phyloP scores from a whole-genome alignment of 2,888 invertebrate genomes.

The Catonia carolina region DNA sequence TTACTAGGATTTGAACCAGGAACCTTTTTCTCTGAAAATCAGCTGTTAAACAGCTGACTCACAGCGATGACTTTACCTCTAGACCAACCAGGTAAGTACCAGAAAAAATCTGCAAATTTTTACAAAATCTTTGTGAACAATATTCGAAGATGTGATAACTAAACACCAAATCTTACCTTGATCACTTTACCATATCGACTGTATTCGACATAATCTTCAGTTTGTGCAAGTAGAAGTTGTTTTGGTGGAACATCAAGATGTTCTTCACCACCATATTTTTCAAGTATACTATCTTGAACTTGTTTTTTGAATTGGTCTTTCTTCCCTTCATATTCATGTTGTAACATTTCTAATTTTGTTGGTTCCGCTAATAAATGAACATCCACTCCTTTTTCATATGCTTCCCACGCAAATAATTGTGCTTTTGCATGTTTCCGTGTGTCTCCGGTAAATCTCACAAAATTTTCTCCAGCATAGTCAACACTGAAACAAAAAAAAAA shows the following conservation, averaged over 20 bases:
- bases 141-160: too few species aligned
- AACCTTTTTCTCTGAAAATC: too few species aligned
- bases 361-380: slow-evolving; percentile 96
- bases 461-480: slow-evolving; percentile 94
- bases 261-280: slow-evolving; percentile 90
- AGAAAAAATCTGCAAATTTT: too few species aligned
- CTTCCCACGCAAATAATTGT: slow-evolving; percentile 97
- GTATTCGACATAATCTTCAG: slow-evolving; percentile 93
- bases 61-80: too few species aligned
- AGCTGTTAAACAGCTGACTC: too few species aligned
- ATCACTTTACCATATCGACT: slow-evolving; percentile 81
- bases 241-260: slow-evolving; percentile 82
- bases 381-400: slow-evolving; percentile 85
- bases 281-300: slow-evolving; percentile 70
- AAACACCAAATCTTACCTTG: slow-evolving; percentile 40
- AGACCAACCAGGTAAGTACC: too few species aligned
- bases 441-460: slow-evolving; percentile 90
- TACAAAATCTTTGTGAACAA: too few species aligned
- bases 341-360: slow-evolving; percentile 87
- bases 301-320: slow-evolving; percentile 83
- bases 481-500: slow-evolving; percentile 42
- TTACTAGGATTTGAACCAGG: too few species aligned
- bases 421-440: slow-evolving; percentile 83
- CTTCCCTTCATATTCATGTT: slow-evolving; percentile 82
- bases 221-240: slow-evolving; percentile 86